Conservation (phyloP, 2,888 invertebrate genomes). For the Perdita meconis region DNA sequence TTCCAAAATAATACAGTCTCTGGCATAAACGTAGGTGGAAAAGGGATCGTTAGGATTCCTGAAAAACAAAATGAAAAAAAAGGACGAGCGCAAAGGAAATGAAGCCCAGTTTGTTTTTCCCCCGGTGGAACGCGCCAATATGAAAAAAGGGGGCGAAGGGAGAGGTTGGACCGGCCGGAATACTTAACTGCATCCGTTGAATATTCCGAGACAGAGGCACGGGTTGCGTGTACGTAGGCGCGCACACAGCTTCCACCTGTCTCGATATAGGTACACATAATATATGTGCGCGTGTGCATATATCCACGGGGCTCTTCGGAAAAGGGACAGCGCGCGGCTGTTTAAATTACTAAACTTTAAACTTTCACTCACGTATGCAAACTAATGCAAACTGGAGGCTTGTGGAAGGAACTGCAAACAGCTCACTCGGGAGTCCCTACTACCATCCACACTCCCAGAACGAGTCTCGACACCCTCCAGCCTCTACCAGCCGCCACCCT, state of each 20-base stretch:
- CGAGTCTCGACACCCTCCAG: conserved; percentile 68
- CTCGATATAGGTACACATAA: conserved; percentile 41
- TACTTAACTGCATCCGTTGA: conserved; percentile 67
- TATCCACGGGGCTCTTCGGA: conserved; percentile 62
- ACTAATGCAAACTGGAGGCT: conserved; percentile 80
- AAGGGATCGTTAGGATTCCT: conserved; percentile 4
- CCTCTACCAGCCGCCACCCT: conserved; percentile 45
- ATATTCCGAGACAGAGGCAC: conserved; percentile 62
- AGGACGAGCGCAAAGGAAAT: conserved; percentile 16
- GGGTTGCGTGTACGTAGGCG: conserved; percentile 15
- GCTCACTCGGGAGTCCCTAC: conserved; percentile 78
- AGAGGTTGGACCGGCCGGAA: conserved; percentile 27
- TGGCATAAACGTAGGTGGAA: not conserved
- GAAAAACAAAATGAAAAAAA: not conserved
- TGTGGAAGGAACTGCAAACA: conserved; percentile 80
- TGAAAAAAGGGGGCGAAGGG: conserved; percentile 27
- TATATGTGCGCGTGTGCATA: conserved; percentile 29
- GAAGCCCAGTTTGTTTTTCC: conserved; percentile 45
- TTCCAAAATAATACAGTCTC: conserved; percentile 19
- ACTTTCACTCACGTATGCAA: conserved; percentile 81
- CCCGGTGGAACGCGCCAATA: conserved; percentile 39
- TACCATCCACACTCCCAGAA: conserved; percentile 64
- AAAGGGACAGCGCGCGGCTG: conserved; percentile 74
- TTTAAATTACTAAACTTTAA: conserved; percentile 81
- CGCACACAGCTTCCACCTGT: conserved; percentile 1